Percentiles rank a stretch among this genome's conserved stretches.
These are phyloP conservation scores for Drosophila orena DNA, from an alignment of 1,140 invertebrate species.

Conservation along the genomic window DNA sequence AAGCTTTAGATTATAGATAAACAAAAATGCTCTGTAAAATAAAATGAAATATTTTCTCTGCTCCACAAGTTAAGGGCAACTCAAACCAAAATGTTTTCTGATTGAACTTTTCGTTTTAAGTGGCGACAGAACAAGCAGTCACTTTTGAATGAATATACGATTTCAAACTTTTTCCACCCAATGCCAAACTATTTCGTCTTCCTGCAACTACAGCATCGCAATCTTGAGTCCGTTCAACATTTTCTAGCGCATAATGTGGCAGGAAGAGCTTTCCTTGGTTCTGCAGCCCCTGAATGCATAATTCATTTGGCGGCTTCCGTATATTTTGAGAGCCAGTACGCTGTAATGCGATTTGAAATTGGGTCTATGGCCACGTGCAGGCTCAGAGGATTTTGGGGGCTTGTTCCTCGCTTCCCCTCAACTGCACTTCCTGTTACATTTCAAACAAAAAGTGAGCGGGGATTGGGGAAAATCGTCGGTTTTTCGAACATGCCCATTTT, in stretches of 20 bases:
- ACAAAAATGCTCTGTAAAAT: too few relatives aligned
- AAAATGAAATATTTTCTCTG: too few relatives aligned
- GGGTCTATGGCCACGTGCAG: constrained; percentile 39
- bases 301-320: constrained; percentile 68
- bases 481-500: constrained; percentile 5
- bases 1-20: too few relatives aligned
- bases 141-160: neutral
- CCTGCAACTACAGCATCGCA: neutral
- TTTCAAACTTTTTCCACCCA: neutral
- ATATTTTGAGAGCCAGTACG: constrained; percentile 42
- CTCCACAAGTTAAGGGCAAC: too few relatives aligned
- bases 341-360: constrained; percentile 70
- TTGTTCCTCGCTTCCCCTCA: constrained; percentile 11
- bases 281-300: constrained; percentile 52
- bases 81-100: too few relatives aligned
- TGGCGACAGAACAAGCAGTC: neutral
- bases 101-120: neutral
- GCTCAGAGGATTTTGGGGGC: constrained; percentile 37
- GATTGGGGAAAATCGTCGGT: constrained; percentile 22
- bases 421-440: constrained; percentile 39
- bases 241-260: constrained; percentile 32
- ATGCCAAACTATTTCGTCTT: constrained; percentile 5
- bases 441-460: constrained; percentile 27
- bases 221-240: constrained; percentile 23
- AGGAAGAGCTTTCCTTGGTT: neutral